Base-by-base conservation (phyloP, 2,888 invertebrate genomes). In the Cyaniris semiargus region DNA sequence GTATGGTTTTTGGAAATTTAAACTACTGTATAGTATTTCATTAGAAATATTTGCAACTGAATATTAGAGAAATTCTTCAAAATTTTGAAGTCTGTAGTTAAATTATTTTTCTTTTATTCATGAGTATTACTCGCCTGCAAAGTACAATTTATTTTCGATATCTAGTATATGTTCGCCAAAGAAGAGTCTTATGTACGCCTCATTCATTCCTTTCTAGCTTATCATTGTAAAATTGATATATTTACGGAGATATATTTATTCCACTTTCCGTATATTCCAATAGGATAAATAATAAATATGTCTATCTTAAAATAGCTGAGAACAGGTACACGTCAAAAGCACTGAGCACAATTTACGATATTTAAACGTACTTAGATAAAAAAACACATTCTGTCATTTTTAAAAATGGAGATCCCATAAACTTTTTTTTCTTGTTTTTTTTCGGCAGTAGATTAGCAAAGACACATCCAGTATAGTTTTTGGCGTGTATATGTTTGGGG, bases 131-230 rank as follows among this genome's bases (percentile, higher is more conserved):
- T 84, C 82, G 85, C 90, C 91, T 92, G 89, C 86, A 83, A 84
- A 90, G 91, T 92, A 91, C 92, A 92, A 91, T 87, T 85, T 80
- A 81, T 82, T 81, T 84, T 74, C 48, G 74, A 48, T 74, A n/a
- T n/a, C n/a, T n/a, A 74, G 23, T 74, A 18, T 83, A 81, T 82
- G 79, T 86, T 86, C 86, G 85, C 92, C 92, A 92, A 92, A 92
- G 91, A 91, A 82, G 82, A 86, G 83, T 84, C 83, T 84, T 84
- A 84, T 82, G 83, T 84, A 83, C 84, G 78, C 83, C 82, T 86
- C 80, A 77, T 85, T 85, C 83, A 87, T 87, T 86, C 85, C 86
- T 86, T 86, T 83, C 21, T 81, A 81, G 82, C 82, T 81, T 82
- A 83, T 80, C 81, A 80, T 79, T 79, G 82, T 84, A 84, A 83